Percentiles rank a stretch among this genome's conserved stretches.
Conservation (phyloP, 1,140 invertebrate species). For the Cydia amplana region DNA sequence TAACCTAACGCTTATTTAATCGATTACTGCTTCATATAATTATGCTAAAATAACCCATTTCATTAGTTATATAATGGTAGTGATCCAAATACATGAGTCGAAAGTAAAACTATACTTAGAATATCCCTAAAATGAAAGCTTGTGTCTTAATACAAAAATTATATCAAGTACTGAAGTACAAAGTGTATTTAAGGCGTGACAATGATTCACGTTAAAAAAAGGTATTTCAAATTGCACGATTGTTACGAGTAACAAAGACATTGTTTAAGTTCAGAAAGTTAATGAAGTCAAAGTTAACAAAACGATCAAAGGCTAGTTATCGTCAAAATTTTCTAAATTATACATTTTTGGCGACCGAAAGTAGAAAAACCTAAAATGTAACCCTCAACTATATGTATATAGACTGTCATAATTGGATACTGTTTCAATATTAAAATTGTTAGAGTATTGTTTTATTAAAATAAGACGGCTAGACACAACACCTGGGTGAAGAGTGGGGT, state of each 20-base stretch:
- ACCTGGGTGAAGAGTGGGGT: not conserved
- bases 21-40: not conserved
- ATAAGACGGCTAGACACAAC: not conserved
- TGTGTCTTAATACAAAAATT: too few relatives aligned
- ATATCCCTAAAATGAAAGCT: too few relatives aligned
- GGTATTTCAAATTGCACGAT: too few relatives aligned
- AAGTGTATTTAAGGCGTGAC: too few relatives aligned
- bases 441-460: not conserved
- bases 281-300: not conserved
- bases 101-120: too few relatives aligned
- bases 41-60: too few relatives aligned
- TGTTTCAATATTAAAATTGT: not conserved
- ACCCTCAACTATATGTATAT: not conserved
- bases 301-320: not conserved
- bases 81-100: too few relatives aligned
- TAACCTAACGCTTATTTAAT: not conserved
- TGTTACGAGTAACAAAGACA: not conserved
- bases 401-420: not conserved
- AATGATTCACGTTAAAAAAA: too few relatives aligned
- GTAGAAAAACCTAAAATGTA: not conserved
- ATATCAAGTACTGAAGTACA: too few relatives aligned
- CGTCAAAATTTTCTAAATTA: not conserved
- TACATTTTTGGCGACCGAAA: not conserved
- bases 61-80: too few relatives aligned
- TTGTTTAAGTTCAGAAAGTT: not conserved